Evolutionary conservation across 1,140 invertebrate genomes (phyloP).

Genomic region (Agrilus planipennis): DNA sequence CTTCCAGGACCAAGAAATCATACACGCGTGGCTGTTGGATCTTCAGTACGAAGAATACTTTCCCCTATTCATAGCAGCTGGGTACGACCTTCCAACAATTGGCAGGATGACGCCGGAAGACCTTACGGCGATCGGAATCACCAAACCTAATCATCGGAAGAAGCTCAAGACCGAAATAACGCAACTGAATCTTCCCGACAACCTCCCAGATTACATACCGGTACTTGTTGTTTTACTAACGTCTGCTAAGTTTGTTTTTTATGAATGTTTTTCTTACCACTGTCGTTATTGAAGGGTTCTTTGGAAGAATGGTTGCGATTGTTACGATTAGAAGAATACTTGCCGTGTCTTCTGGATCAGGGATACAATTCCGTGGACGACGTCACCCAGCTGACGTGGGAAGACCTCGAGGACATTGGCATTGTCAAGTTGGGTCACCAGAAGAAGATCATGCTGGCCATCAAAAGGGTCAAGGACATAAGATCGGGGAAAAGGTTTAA

Average conservation of each 20-base stretch:
- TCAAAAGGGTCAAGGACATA: constrained; percentile 93
- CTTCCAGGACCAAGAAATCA: constrained; percentile 77
- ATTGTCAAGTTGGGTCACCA: constrained; percentile 92
- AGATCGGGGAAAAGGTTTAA: constrained; percentile 71
- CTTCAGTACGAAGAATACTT: constrained; percentile 95
- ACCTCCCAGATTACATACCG: constrained; percentile 83
- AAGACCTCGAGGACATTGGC: constrained; percentile 98
- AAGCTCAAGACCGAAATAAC: constrained; percentile 93
- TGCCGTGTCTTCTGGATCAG: constrained; percentile 75
- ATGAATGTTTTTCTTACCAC: background rate
- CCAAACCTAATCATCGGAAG: constrained; percentile 94
- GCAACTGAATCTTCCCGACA: constrained; percentile 86
- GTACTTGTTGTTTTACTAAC: constrained; percentile 35
- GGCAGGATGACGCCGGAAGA: constrained; percentile 96
- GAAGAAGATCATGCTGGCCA: constrained; percentile 94
- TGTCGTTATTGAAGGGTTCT: constrained; percentile 52
- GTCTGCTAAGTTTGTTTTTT: background rate
- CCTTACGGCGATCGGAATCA: constrained; percentile 77
- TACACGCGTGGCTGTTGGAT: constrained; percentile 88
- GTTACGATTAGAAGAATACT: constrained; percentile 84
- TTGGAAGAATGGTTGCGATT: constrained; percentile 89
- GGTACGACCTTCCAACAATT: constrained; percentile 96
- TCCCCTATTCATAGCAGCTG: constrained; percentile 82
- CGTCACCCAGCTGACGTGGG: constrained; percentile 91
- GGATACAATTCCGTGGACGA: constrained; percentile 89